Percentiles rank a stretch among this genome's conserved stretches.
Conservation (phyloP, 2,113 vertebrate species). For the Nannospalax galili region DNA sequence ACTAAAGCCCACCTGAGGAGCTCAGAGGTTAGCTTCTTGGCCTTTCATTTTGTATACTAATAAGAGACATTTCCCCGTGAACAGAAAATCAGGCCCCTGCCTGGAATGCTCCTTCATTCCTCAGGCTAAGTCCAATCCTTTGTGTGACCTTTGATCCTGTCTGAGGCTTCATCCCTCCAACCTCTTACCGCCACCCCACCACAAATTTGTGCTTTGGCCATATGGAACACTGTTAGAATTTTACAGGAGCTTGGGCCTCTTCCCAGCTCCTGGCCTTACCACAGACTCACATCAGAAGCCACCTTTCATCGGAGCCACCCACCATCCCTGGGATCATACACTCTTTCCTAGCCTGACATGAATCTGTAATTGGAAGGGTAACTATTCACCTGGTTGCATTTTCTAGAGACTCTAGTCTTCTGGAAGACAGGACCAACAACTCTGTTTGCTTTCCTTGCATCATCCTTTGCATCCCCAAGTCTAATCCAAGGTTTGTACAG, state of each 20-base stretch:
- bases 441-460: too few relatives aligned
- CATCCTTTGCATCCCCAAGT: background rate
- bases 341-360: background rate
- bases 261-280: background rate
- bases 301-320: background rate
- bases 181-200: background rate
- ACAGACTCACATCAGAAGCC: background rate
- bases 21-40: too few relatives aligned
- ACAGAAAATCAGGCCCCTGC: background rate
- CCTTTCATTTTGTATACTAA: background rate
- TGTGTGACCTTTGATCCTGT: background rate
- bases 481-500: background rate
- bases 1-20: background rate
- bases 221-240: background rate
- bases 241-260: background rate
- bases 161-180: background rate
- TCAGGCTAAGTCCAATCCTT: background rate
- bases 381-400: background rate
- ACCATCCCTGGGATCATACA: too few relatives aligned
- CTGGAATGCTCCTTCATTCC: background rate
- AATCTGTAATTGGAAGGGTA: accelerated
- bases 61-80: background rate
- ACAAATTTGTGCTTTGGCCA: background rate
- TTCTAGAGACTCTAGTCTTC: background rate
- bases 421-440: background rate